These are phyloP conservation scores for Leptobrachium ailaonicum DNA, from an alignment of 2,113 vertebrate species.

Conservation along the genomic window DNA sequence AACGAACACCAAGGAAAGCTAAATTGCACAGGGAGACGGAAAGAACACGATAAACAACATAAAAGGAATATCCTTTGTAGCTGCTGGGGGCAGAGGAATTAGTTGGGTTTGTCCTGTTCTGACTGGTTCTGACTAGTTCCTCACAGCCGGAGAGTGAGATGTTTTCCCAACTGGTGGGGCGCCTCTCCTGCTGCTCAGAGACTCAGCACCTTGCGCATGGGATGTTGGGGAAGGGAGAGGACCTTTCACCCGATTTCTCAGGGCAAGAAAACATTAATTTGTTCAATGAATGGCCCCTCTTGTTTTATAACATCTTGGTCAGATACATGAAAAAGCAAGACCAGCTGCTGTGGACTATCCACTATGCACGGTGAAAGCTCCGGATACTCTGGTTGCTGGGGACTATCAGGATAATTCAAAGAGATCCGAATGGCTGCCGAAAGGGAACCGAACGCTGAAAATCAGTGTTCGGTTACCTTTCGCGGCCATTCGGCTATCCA, in stretches of 20 bases:
- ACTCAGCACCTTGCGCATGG: slow-evolving; percentile 13
- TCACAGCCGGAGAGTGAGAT: slow-evolving; percentile 12
- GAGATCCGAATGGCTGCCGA: too few relatives aligned
- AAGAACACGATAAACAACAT: not conserved
- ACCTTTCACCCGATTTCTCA: slow-evolving; percentile 37
- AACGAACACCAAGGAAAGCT: not conserved
- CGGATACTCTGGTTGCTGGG: too few relatives aligned
- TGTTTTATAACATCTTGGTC: too few relatives aligned
- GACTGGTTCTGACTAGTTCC: slow-evolving; percentile 31
- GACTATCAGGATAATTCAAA: too few relatives aligned
- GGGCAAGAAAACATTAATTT: not conserved
- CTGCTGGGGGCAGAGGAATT: not conserved
- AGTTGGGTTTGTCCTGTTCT: not conserved
- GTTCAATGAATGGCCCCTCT: too few relatives aligned
- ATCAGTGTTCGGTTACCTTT: too few relatives aligned
- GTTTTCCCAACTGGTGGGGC: slow-evolving; percentile 16
- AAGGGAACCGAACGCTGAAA: too few relatives aligned
- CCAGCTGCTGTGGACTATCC: too few relatives aligned
- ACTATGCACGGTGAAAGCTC: too few relatives aligned
- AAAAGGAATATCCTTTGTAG: slow-evolving; percentile 5
- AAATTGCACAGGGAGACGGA: not conserved
- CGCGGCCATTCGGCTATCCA: too few relatives aligned
- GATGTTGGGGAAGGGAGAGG: slow-evolving; percentile 9
- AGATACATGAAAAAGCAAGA: too few relatives aligned
- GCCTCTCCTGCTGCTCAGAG: slow-evolving; percentile 1